A percentile compares a stretch with the other conserved stretches of the same genome.
These are phyloP conservation scores for Amblyraja radiata DNA, from an alignment of 2,797 vertebrate species.

Conservation along the genomic window DNA sequence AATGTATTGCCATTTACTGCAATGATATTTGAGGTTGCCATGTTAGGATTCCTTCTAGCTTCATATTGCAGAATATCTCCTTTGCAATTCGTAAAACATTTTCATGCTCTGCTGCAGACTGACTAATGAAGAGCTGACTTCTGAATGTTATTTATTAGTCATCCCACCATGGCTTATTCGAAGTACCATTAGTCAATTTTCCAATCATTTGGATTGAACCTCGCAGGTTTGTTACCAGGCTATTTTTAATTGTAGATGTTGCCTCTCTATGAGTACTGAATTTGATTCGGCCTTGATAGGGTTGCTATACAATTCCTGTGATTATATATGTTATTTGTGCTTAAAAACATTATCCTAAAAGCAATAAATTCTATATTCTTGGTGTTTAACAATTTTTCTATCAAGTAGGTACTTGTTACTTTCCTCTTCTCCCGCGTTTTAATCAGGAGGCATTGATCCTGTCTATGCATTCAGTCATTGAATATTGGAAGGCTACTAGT, in stretches of 20 bases:
- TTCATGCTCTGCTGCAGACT: not conserved
- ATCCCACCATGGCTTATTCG: not conserved
- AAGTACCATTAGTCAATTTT: not conserved
- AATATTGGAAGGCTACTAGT: not conserved
- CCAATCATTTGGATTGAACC: not conserved
- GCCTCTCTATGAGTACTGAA: not conserved
- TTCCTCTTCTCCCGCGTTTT: not conserved
- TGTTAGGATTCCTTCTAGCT: not conserved
- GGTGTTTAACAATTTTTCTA: not conserved
- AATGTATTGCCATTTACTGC: no score
- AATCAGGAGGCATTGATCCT: not conserved
- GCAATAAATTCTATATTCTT: not conserved
- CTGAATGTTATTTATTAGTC: not conserved
- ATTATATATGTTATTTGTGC: not conserved
- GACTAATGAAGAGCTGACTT: not conserved
- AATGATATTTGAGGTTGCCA: not conserved
- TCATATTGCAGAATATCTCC: not conserved
- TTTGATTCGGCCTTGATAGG: not conserved
- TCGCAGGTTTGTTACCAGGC: not conserved
- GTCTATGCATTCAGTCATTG: not conserved
- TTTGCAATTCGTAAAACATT: not conserved
- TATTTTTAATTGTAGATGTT: not conserved
- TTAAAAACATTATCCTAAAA: not conserved
- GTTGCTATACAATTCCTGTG: not conserved
- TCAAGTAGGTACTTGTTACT: not conserved